phyloP scores from a whole-genome alignment of 2,113 vertebrate species.

The Galbula dea region DNA sequence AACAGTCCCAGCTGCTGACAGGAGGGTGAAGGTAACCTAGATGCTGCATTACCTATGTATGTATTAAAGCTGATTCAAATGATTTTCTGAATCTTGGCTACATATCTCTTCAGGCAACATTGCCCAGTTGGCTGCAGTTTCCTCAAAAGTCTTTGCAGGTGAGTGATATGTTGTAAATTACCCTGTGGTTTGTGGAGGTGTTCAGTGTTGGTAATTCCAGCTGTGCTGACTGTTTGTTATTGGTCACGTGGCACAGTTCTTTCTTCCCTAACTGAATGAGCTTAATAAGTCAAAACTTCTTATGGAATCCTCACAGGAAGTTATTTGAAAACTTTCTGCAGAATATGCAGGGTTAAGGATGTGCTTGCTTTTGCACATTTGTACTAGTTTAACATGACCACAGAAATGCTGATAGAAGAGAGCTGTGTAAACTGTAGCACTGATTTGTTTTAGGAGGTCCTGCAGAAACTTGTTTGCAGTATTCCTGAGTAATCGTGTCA shows the following conservation, averaged over 20 bases:
- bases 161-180: background rate
- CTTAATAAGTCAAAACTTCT: background rate
- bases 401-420: background rate
- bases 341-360: background rate
- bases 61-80: background rate
- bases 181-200: constrained; percentile 22
- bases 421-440: background rate
- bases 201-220: background rate
- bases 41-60: background rate
- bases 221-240: background rate
- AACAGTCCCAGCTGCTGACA: background rate
- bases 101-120: background rate
- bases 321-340: constrained; percentile 7
- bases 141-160: constrained; percentile 6
- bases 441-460: background rate
- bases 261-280: background rate
- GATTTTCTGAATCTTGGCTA: background rate
- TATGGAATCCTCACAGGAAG: background rate
- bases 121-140: background rate
- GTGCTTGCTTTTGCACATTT: background rate
- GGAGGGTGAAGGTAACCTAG: background rate
- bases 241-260: background rate
- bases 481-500: background rate
- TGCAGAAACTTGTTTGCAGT: background rate
- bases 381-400: background rate